Conservation (phyloP, 2,888 invertebrate genomes). For the Pecten maximus region DNA sequence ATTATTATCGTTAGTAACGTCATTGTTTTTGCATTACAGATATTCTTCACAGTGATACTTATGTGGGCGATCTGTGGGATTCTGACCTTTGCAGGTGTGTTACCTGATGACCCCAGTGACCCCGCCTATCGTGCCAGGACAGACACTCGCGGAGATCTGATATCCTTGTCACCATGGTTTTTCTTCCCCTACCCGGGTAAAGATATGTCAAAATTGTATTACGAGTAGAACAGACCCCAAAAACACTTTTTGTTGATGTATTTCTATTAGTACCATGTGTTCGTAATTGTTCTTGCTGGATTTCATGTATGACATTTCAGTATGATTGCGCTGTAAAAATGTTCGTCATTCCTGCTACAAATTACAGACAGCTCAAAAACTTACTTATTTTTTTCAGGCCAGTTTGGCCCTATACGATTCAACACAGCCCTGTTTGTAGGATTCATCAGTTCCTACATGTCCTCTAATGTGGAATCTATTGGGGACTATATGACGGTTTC, state of each 20-base stretch:
- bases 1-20: too few species aligned
- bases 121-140: not conserved
- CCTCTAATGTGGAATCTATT: conserved; percentile 71
- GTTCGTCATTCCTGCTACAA: too few species aligned
- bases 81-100: not conserved
- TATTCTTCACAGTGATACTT: not conserved
- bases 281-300: too few species aligned
- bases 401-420: conserved; percentile 71
- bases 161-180: not conserved
- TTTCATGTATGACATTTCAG: too few species aligned
- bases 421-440: conserved; percentile 68
- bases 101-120: not conserved
- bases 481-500: conserved; percentile 73
- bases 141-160: not conserved
- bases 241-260: too few species aligned
- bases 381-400: conserved; percentile 72
- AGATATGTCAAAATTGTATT: too few species aligned
- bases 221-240: too few species aligned
- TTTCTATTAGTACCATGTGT: too few species aligned
- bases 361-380: too few species aligned
- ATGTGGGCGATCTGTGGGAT: not conserved
- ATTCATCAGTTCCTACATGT: conserved; percentile 66
- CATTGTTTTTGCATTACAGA: not conserved
- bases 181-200: not conserved
- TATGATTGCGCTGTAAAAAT: too few species aligned